Percentiles rank a stretch among this genome's conserved stretches.
These are phyloP conservation scores for Sisor rabdophorus DNA, from an alignment of 2,113 vertebrate species.

Conservation along the genomic window DNA sequence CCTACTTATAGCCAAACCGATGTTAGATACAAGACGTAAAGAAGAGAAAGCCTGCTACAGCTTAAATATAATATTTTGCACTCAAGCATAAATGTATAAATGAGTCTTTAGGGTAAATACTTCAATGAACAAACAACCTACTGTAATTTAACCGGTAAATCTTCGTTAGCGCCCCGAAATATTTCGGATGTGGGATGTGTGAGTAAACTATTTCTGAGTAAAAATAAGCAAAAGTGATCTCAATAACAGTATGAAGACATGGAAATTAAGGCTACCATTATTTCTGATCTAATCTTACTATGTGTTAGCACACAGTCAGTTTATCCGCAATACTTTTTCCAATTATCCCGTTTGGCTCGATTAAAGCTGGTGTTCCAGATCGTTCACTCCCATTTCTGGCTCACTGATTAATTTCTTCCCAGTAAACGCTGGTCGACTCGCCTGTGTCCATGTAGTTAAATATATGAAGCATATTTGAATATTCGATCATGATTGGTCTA, in stretches of 20 bases:
- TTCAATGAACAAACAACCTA: constrained; percentile 3
- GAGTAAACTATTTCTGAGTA: too few species aligned
- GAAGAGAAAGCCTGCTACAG: constrained; percentile 23
- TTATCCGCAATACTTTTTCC: neutral
- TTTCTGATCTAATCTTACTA: neutral
- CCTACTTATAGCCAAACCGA: neutral
- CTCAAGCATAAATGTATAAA: neutral
- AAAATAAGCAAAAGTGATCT: too few species aligned
- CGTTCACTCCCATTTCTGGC: neutral
- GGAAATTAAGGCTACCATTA: neutral
- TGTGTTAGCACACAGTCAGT: neutral
- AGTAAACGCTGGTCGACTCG: neutral
- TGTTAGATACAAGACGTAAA: neutral
- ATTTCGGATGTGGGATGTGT: neutral
- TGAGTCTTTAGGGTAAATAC: constrained; percentile 23
- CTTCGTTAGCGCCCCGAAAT: neutral
- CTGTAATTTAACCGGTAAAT: neutral
- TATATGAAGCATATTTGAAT: neutral
- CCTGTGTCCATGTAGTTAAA: neutral
- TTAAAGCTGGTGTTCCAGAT: neutral
- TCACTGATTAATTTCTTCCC: neutral
- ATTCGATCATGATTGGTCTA: neutral
- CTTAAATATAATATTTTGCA: neutral
- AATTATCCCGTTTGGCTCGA: neutral
- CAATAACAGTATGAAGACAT: neutral